These are phyloP conservation scores for Axea sp. DNA, from an alignment of 2,888 invertebrate genomes.

Conservation along the genomic window DNA sequence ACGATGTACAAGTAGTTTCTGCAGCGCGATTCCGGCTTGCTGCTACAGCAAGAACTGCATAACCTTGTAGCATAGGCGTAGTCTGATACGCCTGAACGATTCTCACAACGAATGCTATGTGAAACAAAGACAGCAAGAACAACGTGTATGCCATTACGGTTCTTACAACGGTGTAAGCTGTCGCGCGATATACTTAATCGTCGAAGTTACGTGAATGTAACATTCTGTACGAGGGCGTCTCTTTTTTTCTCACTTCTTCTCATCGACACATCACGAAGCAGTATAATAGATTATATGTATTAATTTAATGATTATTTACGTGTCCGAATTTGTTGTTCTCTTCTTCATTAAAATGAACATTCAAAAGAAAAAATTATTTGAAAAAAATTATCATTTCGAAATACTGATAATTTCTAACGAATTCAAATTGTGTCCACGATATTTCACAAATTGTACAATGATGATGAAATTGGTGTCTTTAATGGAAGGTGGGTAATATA, in stretches of 20 bases:
- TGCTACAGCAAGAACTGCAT: constrained; percentile 62
- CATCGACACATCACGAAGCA: constrained; percentile 21
- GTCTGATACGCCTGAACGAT: constrained; percentile 70
- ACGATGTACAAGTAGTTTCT: constrained; percentile 62
- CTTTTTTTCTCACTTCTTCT: constrained; percentile 42
- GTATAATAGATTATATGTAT: too few species aligned
- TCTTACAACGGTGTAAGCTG: constrained; percentile 60
- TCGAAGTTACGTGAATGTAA: constrained; percentile 63
- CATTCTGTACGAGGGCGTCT: constrained; percentile 26
- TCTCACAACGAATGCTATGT: constrained; percentile 49
- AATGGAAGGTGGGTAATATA: too few species aligned
- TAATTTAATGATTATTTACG: too few species aligned
- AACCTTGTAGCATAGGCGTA: constrained; percentile 72
- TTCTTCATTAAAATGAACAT: too few species aligned
- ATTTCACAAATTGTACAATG: too few species aligned
- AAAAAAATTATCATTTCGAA: too few species aligned
- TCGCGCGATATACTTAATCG: constrained; percentile 62
- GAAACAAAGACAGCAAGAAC: constrained; percentile 34
- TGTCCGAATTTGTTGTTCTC: too few species aligned
- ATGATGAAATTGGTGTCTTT: too few species aligned
- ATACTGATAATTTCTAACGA: too few species aligned
- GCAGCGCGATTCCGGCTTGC: constrained; percentile 60
- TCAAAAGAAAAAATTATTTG: too few species aligned
- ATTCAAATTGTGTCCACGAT: too few species aligned
- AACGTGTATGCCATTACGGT: constrained; percentile 64